A percentile compares a stretch with the other conserved stretches of the same genome.
These are phyloP conservation scores for Coryphaenoides rupestris DNA, from an alignment of 2,113 vertebrate genomes.

Conservation along the genomic window DNA sequence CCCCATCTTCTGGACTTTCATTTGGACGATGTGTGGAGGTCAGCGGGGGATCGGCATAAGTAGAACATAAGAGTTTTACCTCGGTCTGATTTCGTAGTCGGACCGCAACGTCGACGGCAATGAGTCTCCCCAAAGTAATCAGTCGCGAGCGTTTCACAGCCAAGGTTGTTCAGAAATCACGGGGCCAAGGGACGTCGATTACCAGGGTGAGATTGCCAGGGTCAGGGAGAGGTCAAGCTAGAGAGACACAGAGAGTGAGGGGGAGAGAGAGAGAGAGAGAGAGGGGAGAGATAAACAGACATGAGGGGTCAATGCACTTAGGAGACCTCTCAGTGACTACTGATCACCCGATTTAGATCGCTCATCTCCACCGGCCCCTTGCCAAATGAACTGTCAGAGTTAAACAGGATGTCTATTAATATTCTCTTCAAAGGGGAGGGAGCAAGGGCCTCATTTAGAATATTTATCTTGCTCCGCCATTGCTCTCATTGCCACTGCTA, in stretches of 20 bases:
- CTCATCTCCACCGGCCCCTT: conserved; percentile 47
- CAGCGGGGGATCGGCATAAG: conserved; percentile 1
- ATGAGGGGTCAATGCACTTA: conserved; percentile 45
- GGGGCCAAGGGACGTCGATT: conserved; percentile 14
- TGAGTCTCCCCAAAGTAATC: conserved; percentile 19
- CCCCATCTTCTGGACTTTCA: not conserved
- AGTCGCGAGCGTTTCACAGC: conserved; percentile 5
- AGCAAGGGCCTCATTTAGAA: conserved; percentile 37
- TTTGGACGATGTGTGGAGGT: not conserved
- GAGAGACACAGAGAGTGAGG: not conserved
- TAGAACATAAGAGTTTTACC: not conserved
- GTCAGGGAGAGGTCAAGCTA: conserved; percentile 19
- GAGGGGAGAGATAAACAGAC: not conserved
- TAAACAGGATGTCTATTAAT: conserved; percentile 63
- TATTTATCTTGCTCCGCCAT: conserved; percentile 23
- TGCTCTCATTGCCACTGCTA: conserved; percentile 33
- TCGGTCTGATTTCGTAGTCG: not conserved
- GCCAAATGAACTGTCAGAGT: conserved; percentile 61
- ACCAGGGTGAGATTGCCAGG: conserved; percentile 35
- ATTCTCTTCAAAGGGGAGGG: conserved; percentile 54
- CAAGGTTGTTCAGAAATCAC: conserved; percentile 15
- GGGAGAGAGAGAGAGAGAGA: conserved; percentile 11
- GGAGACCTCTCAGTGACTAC: conserved; percentile 41
- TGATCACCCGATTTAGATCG: conserved; percentile 63
- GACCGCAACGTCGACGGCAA: not conserved